Evolutionary conservation across 2,888 invertebrate genomes (phyloP), one percentile per base, ranked within the genome.

Genomic region (Labia minor): DNA sequence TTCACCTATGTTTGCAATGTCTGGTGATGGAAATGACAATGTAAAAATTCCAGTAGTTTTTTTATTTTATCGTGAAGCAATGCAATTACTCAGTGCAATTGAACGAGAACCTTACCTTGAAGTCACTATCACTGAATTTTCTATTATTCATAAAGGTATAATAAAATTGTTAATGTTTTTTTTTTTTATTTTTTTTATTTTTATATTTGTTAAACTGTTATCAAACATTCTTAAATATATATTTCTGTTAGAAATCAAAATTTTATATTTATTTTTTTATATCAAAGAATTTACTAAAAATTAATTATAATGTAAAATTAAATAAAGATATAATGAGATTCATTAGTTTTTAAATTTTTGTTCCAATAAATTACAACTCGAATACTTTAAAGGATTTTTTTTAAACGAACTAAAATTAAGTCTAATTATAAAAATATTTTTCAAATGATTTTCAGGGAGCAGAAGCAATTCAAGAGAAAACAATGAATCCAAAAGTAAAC

Each of bases 1-100:
- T 65, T 87, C 90, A 1, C 88, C 92, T 0, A 84, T 95, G 80
- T 98, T 98, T 79, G 94, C 95, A 2, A 97, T 98, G 97, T 94
- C 95, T 0, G 95, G 95, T 1, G 96, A 97, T 78, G 94, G 93
- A 0, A 84, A 80, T 20, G 88, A 90, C 71, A 91, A 95, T 76
- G 89, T 96, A 6, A 83, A 80, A 70, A 94, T 96, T 74, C 94
- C 95, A 0, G 85, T 93, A n/a, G 90, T 95, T 8, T 96, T 96
- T 76, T 82, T 96, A 66, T 96, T 92, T 76, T 83, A 85, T 4
- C 81, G 83, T 68, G 94, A 95, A 77, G 92, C 89, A 1, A 77
- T 80, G 14, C 82, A 85, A 71, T 78, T 95, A n/a, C 76, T 84
- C 0, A 79, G 83, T 16, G 83, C 85, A 0, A 75, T 89, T 69